Evolutionary conservation across 2,113 vertebrate species (phyloP), one percentile per base, ranked within the genome.

Genomic region (Ptychochromis oligacanthus): DNA sequence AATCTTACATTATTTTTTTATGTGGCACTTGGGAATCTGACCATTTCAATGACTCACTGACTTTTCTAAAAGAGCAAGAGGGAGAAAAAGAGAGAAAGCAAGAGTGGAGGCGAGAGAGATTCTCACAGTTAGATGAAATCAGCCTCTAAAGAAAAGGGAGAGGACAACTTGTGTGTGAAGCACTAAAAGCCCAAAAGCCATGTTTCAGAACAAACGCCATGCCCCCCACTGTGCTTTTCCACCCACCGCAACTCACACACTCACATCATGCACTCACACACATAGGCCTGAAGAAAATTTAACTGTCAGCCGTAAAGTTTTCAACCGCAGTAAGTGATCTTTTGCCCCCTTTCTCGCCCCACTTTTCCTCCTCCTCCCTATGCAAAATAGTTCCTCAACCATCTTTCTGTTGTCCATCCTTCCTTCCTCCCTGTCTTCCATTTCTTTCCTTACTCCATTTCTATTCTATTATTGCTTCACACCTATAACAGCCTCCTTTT

Each of bases 241-340:
- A 87, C 79, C 77, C 60, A 75, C 75, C 31, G 55, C 77, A 59
- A 91, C 88, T 86, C 89, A 89, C 86, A 86, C 84, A 76, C 86
- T 52, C 84, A 64, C 38, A 61, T 82, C n/a, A 55, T 79, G 28
- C 89, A 60, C 88, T 14, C 80, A 75, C 87, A 85, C 83, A 89
- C 90, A 79, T 59, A 75, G 55, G 52, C 76, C 64, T 80, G 12
- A 56, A 87, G 90, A 87, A 94, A 94, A 94, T 95, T 93, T 92
- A 94, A 94, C 87, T 95, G 94, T 94, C 95, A 95, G 91, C 92
- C 92, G 91, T 94, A 94, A 95, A 94, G 88, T 93, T 94, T 91
- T 82, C 43, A 28, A 91, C 94, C 89, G 91, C 85, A 86, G 87
- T 79, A 17, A 85, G 85, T 84, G 89, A 91, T 90, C 91, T 91